Percentiles rank a stretch among this genome's conserved stretches.
These are phyloP conservation scores for Caenorhabditis wallacei DNA, from an alignment of 2,888 invertebrate species.

Conservation along the genomic window DNA sequence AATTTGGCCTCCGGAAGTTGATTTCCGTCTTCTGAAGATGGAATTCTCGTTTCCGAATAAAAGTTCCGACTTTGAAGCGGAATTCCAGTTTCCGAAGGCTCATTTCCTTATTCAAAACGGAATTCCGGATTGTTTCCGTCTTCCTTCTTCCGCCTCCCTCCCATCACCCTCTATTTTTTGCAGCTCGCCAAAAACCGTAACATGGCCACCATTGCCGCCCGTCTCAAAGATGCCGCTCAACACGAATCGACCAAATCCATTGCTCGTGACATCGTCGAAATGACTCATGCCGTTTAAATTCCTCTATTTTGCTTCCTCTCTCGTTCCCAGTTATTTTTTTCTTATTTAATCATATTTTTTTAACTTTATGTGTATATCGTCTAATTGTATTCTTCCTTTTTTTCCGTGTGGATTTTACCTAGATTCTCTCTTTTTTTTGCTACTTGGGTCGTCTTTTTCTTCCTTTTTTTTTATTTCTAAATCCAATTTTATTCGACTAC, in stretches of 20 bases:
- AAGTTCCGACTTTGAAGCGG: too few relatives aligned
- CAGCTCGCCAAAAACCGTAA: conserved; percentile 76
- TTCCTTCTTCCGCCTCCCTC: too few relatives aligned
- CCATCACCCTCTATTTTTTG: too few relatives aligned
- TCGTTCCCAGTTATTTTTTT: conserved; percentile 1
- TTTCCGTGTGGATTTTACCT: neutral
- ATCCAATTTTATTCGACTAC: neutral
- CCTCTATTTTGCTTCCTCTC: neutral
- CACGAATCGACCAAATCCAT: conserved; percentile 76
- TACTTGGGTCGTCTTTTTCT: neutral
- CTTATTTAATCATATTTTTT: conserved; percentile 1
- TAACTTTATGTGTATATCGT: conserved; percentile 26
- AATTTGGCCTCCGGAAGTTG: too few relatives aligned
- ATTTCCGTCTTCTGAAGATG: too few relatives aligned
- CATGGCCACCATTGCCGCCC: conserved; percentile 70
- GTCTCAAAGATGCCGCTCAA: conserved; percentile 77
- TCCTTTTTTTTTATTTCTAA: conserved; percentile 2
- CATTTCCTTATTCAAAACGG: too few relatives aligned
- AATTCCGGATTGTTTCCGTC: too few relatives aligned
- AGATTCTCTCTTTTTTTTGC: neutral
- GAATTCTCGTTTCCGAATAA: too few relatives aligned
- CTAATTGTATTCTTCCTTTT: neutral
- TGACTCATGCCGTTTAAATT: conserved; percentile 76
- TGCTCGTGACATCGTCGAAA: conserved; percentile 78
- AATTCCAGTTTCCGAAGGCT: too few relatives aligned